Conservation (phyloP, 1,140 invertebrate genomes). For the Danaus plexippus region DNA sequence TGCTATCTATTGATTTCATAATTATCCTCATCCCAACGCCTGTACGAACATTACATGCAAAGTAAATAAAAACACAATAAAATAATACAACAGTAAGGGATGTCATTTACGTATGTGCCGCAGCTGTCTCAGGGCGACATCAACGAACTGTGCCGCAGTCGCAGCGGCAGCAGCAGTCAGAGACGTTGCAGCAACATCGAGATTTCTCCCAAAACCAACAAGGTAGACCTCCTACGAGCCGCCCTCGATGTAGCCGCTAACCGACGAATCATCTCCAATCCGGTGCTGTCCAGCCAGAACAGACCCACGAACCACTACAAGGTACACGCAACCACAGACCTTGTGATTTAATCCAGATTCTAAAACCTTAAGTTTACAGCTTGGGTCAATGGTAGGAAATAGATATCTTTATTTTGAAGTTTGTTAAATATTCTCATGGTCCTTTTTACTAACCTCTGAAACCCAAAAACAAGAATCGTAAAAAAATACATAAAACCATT, state of each 20-base stretch:
- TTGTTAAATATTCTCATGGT: too few relatives aligned
- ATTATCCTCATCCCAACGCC: too few relatives aligned
- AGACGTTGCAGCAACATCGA: slow-evolving; percentile 72
- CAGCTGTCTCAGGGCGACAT: slow-evolving; percentile 71
- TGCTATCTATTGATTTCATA: too few relatives aligned
- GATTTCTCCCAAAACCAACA: slow-evolving; percentile 50
- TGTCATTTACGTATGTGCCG: slow-evolving; percentile 4
- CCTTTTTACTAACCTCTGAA: too few relatives aligned
- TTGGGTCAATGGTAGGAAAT: too few relatives aligned
- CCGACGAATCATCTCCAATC: slow-evolving; percentile 57
- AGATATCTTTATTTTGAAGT: too few relatives aligned
- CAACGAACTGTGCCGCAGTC: slow-evolving; percentile 62
- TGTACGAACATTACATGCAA: too few relatives aligned
- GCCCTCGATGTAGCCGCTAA: slow-evolving; percentile 76
- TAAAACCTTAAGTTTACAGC: too few relatives aligned
- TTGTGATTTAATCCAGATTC: neutral
- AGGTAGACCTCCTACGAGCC: slow-evolving; percentile 76
- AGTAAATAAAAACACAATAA: too few relatives aligned
- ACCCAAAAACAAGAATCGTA: too few relatives aligned
- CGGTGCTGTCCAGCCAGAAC: slow-evolving; percentile 45
- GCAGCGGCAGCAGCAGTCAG: slow-evolving; percentile 71
- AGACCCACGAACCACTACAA: slow-evolving; percentile 48
- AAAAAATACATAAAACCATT: too few relatives aligned
- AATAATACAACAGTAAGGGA: neutral
- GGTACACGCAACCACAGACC: slow-evolving; percentile 22